Evolutionary conservation across 2,797 vertebrate species (phyloP).

Genomic region (Alcedo quadribrachys): DNA sequence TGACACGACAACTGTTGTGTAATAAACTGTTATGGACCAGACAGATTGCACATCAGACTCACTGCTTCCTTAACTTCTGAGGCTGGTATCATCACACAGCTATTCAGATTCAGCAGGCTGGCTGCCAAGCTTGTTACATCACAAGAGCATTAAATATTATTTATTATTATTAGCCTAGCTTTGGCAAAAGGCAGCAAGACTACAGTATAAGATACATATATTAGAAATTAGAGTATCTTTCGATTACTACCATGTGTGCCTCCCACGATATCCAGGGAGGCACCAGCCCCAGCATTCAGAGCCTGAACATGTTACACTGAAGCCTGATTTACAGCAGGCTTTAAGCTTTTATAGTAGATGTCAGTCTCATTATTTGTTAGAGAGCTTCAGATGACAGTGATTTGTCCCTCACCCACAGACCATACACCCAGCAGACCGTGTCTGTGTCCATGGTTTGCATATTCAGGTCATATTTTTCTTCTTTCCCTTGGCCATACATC

Average conservation of each 20-base stretch:
- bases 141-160: neutral
- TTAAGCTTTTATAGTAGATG: neutral
- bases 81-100: neutral
- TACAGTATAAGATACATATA: neutral
- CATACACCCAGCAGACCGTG: neutral
- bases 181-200: neutral
- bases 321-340: conserved; percentile 1
- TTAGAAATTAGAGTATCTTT: neutral
- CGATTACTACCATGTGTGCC: neutral
- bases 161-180: neutral
- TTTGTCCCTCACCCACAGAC: neutral
- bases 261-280: neutral
- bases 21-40: neutral
- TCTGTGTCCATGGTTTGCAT: neutral
- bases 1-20: neutral
- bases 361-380: neutral
- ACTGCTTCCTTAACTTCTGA: neutral
- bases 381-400: neutral
- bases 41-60: neutral
- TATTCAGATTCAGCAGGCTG: neutral
- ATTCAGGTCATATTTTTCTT: neutral
- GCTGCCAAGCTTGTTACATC: neutral
- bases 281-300: neutral
- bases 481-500: neutral
- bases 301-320: neutral